Conservation (phyloP, 2,888 invertebrate genomes). For the Ophioninae sp. region DNA sequence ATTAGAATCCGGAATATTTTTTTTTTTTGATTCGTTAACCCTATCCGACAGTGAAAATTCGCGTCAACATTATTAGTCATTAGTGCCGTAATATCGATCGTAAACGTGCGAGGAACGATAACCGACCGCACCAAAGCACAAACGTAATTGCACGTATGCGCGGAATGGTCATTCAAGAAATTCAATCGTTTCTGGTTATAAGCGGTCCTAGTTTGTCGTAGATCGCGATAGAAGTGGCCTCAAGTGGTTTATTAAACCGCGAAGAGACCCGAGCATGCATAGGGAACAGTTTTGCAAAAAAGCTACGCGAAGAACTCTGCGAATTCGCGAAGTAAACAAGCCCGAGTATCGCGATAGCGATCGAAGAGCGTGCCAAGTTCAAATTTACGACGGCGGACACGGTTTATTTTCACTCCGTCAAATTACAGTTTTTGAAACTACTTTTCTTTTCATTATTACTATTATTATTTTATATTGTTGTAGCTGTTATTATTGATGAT, state of each 20-base stretch:
- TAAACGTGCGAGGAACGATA: constrained; percentile 5
- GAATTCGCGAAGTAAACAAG: not conserved
- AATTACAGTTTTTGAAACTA: not conserved
- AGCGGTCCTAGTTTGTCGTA: constrained; percentile 62
- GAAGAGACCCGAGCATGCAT: constrained; percentile 3
- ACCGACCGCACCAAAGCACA: constrained; percentile 4
- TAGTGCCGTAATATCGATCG: not conserved
- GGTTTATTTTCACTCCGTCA: not conserved
- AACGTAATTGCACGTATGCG: constrained; percentile 6
- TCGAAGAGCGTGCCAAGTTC: not conserved
- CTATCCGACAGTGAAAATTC: too few relatives aligned
- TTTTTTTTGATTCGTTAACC: too few relatives aligned
- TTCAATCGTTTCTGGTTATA: constrained; percentile 68
- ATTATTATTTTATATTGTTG: too few relatives aligned
- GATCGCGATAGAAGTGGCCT: constrained; percentile 16
- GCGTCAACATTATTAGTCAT: not conserved
- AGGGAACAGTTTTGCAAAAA: constrained; percentile 18
- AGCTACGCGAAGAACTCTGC: not conserved
- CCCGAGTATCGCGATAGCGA: not conserved
- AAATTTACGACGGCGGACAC: not conserved
- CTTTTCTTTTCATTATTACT: not conserved
- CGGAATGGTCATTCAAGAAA: constrained; percentile 54
- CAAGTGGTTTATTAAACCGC: constrained; percentile 37
- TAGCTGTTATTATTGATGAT: too few relatives aligned
- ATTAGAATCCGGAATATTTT: too few relatives aligned